A percentile compares a stretch with the other conserved stretches of the same genome.
phyloP scores from a whole-genome alignment of 2,113 vertebrate species.

The Marmota flaviventris region DNA sequence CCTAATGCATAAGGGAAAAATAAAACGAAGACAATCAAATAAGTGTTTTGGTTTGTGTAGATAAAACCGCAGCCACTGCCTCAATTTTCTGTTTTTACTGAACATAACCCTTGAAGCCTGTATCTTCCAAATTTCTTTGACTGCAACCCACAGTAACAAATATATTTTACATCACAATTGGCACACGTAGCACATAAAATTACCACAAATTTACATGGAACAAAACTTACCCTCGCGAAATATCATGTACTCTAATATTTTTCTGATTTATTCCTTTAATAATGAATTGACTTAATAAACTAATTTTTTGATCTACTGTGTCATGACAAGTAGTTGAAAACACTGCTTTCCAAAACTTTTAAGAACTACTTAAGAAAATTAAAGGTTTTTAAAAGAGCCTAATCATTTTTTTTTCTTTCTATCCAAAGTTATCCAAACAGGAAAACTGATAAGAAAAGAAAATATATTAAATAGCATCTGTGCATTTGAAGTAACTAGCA shows the following conservation, averaged over 20 bases:
- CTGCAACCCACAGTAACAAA: background rate
- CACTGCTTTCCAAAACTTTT: background rate
- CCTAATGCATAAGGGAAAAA: background rate
- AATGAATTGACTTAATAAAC: background rate
- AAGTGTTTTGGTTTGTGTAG: background rate
- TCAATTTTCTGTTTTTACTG: background rate
- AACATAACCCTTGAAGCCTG: background rate
- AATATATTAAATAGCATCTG: background rate
- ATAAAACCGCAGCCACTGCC: conserved; percentile 8
- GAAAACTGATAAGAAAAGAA: background rate
- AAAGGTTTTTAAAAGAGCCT: background rate
- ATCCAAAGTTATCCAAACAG: background rate
- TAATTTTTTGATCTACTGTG: background rate
- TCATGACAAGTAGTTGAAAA: background rate
- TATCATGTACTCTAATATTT: background rate
- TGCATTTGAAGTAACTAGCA: background rate
- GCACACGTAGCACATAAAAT: background rate
- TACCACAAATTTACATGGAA: conserved; percentile 33
- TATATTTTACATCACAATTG: background rate
- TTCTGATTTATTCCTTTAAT: background rate
- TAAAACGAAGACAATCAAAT: conserved; percentile 8
- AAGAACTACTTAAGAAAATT: background rate
- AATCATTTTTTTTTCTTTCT: conserved; percentile 7
- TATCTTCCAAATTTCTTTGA: conserved; percentile 43
- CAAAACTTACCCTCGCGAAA: conserved; percentile 2